Base-by-base conservation (phyloP, 2,888 invertebrate species). In the Beris chalybata region DNA sequence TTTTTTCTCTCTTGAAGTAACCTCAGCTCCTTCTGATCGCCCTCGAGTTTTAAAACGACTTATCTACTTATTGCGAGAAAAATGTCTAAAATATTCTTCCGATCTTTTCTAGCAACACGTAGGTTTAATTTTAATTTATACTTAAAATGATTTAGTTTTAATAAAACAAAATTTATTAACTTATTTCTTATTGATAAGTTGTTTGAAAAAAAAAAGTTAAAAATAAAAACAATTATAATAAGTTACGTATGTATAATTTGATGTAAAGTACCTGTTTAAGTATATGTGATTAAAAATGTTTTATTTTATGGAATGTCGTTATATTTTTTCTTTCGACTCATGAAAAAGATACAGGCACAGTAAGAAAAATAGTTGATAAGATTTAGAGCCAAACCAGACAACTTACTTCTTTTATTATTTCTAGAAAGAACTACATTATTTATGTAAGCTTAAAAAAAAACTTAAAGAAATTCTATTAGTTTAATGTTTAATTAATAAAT, bases 221-320 rank as follows among this genome's bases (percentile, higher is more conserved):
- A 30, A 66, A 52, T 43, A 54, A 64, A 47, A 69, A 69, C 57
- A 65, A 67, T 61, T 61, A 50, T 50, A 6, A 67, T 67, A 69
- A 67, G 68, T 63, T 67, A 69, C 66, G 64, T 66, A 67, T 68
- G 53, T 70, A 54, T 69, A 69, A 64, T 71, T 71, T 65, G 68
- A 7, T 70, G 64, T 71, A 71, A 69, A 71, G 72, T 72, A 72
- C 72, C 72, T 72, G 71, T 71, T 22, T 71, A 72, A 72, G 70
- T 71, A 70, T 70, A 61, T 72, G 66, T 70, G 69, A 66, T 68
- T 68, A 53, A 56, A 64, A 56, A 38, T 38, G 38, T 38, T 38
- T 15, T 29, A 59, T 52, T 29, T 31, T 59, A 12, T 56, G 22
- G 47, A 15, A 55, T 29, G 50, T 45, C 31, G n/a, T 54, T 47